Evolutionary conservation across 92 coral and sea anemone genomes (phyloP), one percentile per base, ranked within the genome.

Genomic region (Umimayanthus chanpuru): DNA sequence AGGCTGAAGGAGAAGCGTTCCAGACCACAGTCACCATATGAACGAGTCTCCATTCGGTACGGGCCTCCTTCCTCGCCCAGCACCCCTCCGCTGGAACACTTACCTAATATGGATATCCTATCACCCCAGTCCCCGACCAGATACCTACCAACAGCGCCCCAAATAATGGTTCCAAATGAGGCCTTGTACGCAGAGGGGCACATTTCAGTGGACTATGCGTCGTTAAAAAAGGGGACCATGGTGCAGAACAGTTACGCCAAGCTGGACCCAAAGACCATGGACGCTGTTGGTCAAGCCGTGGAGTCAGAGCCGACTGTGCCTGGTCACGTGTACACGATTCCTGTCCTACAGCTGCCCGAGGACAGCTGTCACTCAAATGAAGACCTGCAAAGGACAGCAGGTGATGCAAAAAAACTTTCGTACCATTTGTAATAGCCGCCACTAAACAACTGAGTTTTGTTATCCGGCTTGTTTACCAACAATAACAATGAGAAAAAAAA

Each of bases 121-220:
- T 40, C 77, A 41, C 32, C 61, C 66, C 77, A 15, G 65, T 56
- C 28, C 49, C 44, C 78, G 5, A 36, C 26, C 43, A 71, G 64
- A 6, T 2, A 2, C 74, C 78, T n/a, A 10, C 38, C 64, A n/a
- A 73, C 20, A 15, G 49, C 39, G 87, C 12, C 66, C 28, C 87
- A 21, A 29, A 68, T 83, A 25, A 70, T 15, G 65, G 14, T 68
- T 44, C 47, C 87, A 29, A 38, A 30, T 23, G 87, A 83, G 26
- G 87, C 65, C 67, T 55, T 83, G 43, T 83, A 83, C 6, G 87
- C 87, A 50, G 87, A 83, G n/a, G 87, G 87, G 5, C 87, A 43
- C 20, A 9, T 83, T 26, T 41, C 78, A 16, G 77, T 32, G 39
- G 64, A 25, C 28, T 83, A 83, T 28, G 87, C 87, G 21, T 83